A percentile compares a stretch with the other conserved stretches of the same genome.
These are phyloP conservation scores for Athene noctua DNA, from an alignment of 2,113 vertebrate genomes.

Conservation along the genomic window DNA sequence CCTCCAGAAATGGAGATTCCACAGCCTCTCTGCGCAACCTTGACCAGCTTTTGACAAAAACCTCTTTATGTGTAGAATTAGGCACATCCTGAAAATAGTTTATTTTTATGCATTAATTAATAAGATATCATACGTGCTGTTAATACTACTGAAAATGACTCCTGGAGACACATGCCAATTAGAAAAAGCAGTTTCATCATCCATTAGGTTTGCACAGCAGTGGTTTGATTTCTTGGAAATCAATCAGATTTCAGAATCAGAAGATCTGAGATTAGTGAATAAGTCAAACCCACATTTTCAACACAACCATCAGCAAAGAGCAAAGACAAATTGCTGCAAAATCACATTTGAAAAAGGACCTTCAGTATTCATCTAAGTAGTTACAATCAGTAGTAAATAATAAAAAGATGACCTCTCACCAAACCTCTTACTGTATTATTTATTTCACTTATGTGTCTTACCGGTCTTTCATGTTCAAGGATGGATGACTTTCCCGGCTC, in stretches of 20 bases:
- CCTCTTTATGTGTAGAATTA: neutral
- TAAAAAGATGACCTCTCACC: neutral
- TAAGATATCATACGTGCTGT: neutral
- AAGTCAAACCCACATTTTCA: neutral
- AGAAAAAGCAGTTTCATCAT: neutral
- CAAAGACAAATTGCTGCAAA: neutral
- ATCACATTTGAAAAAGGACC: neutral
- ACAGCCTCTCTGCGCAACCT: neutral
- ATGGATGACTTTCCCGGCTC: constrained; percentile 98
- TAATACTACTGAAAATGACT: neutral
- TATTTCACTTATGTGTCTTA: constrained; percentile 69
- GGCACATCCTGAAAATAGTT: neutral
- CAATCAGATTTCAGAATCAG: too few species aligned
- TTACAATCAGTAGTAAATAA: neutral
- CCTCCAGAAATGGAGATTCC: neutral
- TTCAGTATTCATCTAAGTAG: neutral
- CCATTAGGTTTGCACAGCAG: neutral
- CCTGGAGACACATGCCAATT: neutral
- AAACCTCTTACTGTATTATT: neutral
- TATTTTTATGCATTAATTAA: neutral
- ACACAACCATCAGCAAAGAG: neutral
- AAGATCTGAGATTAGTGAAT: neutral
- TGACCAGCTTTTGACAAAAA: neutral
- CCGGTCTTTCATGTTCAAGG: constrained; percentile 93
- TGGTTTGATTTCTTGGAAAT: neutral